phyloP scores from a whole-genome alignment of 1,140 invertebrate species.

The Eumaeus atala region DNA sequence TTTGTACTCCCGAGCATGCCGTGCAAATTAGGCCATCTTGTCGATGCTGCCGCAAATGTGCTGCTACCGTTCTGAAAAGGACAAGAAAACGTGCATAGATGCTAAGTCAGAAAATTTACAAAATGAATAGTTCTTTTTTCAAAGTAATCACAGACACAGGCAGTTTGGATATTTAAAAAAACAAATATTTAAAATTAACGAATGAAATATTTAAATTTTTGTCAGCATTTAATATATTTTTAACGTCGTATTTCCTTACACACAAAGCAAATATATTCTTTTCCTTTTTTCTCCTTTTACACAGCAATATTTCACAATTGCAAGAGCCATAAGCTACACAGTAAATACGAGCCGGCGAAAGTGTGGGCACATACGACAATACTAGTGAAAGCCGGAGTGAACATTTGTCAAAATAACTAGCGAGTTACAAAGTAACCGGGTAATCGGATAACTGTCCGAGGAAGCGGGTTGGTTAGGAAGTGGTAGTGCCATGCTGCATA shows the following conservation, averaged over 20 bases:
- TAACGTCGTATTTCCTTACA: background rate
- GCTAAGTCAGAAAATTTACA: no score
- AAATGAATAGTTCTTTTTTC: no score
- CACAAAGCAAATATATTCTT: background rate
- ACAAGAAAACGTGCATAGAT: no score
- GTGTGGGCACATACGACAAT: conserved; percentile 36
- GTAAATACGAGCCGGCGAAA: conserved; percentile 40
- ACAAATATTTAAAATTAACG: no score
- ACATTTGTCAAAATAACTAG: conserved; percentile 27
- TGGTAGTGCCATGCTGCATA: background rate
- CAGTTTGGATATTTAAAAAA: no score
- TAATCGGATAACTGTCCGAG: conserved; percentile 20
- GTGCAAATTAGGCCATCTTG: no score
- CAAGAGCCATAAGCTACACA: conserved; percentile 36
- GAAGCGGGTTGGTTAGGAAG: background rate
- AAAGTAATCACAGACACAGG: no score
- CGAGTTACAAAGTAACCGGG: conserved; percentile 20
- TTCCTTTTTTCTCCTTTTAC: conserved; percentile 12
- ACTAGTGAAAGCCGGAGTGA: conserved; percentile 34
- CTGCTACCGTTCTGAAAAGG: no score
- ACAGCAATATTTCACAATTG: conserved; percentile 1
- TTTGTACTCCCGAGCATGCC: no score
- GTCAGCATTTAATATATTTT: no score
- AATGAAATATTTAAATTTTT: no score
- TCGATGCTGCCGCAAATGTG: no score